Evolutionary conservation across 2,797 vertebrate genomes (phyloP).

Genomic region (Darevskia mixta): DNA sequence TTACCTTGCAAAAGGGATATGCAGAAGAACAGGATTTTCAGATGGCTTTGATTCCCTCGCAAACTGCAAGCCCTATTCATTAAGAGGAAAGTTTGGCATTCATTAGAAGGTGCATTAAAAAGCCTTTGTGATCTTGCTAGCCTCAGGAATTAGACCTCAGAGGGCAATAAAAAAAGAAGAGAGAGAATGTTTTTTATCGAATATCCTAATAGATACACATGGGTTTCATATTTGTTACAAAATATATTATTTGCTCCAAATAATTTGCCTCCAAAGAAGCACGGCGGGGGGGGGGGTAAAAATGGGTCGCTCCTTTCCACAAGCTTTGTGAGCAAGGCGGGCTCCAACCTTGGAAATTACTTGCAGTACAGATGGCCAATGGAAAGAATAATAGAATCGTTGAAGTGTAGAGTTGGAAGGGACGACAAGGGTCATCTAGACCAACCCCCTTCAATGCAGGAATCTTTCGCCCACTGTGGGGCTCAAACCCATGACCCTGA

Average conservation of each 20-base stretch:
- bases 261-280: conserved; percentile 47
- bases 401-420: too few relatives aligned
- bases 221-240: conserved; percentile 9
- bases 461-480: too few relatives aligned
- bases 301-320: conserved; percentile 28
- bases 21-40: conserved; percentile 48
- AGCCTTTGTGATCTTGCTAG: conserved; percentile 63
- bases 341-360: conserved; percentile 23
- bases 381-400: background rate
- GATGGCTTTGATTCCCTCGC: conserved; percentile 65
- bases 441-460: too few relatives aligned
- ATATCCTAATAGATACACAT: conserved; percentile 64
- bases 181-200: conserved; percentile 32
- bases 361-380: background rate
- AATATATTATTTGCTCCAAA: too few relatives aligned
- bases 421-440: too few relatives aligned
- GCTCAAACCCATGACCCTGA: too few relatives aligned
- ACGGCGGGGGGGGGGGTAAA: background rate
- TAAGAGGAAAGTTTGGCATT: conserved; percentile 66
- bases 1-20: conserved; percentile 21
- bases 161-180: conserved; percentile 56
- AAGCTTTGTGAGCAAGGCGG: conserved; percentile 33
- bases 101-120: conserved; percentile 68
- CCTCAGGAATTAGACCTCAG: conserved; percentile 67
- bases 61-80: conserved; percentile 69